Evolutionary conservation across 2,888 invertebrate genomes (phyloP).

Genomic region (Andrena minutula): DNA sequence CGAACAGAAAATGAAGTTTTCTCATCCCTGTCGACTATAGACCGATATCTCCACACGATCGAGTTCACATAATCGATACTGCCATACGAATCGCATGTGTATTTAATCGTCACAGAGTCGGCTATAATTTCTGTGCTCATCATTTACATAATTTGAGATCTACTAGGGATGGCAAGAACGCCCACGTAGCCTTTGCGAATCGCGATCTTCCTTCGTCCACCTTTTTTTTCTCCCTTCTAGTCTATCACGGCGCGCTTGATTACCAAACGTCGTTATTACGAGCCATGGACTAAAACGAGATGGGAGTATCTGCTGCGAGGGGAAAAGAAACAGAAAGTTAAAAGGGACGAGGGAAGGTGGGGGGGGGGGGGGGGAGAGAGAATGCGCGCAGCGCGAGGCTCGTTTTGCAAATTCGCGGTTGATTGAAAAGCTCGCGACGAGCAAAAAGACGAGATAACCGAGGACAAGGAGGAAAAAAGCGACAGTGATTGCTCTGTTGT

Average conservation of each 20-base stretch:
- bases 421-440: slow-evolving; percentile 77
- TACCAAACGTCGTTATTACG: slow-evolving; percentile 78
- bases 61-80: slow-evolving; percentile 17
- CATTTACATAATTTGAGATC: slow-evolving; percentile 71
- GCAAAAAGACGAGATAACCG: slow-evolving; percentile 51
- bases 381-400: slow-evolving; percentile 62
- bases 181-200: slow-evolving; percentile 72
- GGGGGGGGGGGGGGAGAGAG: slow-evolving; percentile 12
- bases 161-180: slow-evolving; percentile 69
- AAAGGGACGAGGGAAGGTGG: not conserved
- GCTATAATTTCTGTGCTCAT: slow-evolving; percentile 55
- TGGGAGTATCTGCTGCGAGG: not conserved
- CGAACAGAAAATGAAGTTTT: not conserved
- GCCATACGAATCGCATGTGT: slow-evolving; percentile 19
- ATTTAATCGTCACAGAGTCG: slow-evolving; percentile 52
- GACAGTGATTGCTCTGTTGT: slow-evolving; percentile 71
- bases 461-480: slow-evolving; percentile 37
- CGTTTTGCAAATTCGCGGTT: slow-evolving; percentile 80
- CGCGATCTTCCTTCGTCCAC: slow-evolving; percentile 41
- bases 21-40: too few species aligned
- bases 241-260: slow-evolving; percentile 75
- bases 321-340: slow-evolving; percentile 10
- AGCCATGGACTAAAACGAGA: slow-evolving; percentile 45
- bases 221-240: slow-evolving; percentile 54
- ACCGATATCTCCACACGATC: not conserved